Percentiles rank a stretch among this genome's conserved stretches.
These are phyloP conservation scores for Psilopsiagon aymara DNA, from an alignment of 2,113 vertebrate genomes.

Conservation along the genomic window DNA sequence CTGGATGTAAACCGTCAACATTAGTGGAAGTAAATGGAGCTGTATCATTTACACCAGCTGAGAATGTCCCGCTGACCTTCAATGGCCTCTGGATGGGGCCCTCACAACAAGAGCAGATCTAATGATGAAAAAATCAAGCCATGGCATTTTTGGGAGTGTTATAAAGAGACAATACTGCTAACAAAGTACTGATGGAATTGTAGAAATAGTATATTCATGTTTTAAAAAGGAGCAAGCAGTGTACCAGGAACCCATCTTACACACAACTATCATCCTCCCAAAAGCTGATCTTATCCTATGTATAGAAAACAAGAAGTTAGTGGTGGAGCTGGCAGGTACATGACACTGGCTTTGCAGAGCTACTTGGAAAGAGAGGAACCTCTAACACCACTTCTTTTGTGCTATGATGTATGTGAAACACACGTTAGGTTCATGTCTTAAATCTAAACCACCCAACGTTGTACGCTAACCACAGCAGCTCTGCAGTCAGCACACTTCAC, in stretches of 20 bases:
- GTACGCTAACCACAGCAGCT: accelerated
- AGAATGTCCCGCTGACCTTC: constrained; percentile 6
- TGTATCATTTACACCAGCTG: not conserved
- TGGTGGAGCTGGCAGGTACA: not conserved
- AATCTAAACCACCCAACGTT: not conserved
- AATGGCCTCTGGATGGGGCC: not conserved
- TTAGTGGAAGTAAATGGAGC: not conserved
- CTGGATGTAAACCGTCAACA: not conserved
- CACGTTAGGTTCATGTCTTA: not conserved
- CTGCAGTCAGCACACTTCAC: not conserved
- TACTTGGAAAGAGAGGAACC: not conserved
- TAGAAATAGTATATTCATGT: not conserved
- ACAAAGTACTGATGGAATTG: not conserved
- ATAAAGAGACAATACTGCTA: not conserved
- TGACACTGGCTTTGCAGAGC: not conserved
- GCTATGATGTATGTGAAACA: not conserved
- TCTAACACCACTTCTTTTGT: not conserved
- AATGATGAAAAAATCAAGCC: not conserved
- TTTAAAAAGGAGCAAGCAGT: not conserved
- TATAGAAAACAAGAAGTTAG: not conserved
- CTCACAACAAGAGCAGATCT: not conserved
- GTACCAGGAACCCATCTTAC: not conserved
- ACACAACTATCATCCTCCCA: not conserved
- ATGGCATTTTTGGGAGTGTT: not conserved
- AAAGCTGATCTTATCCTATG: not conserved